A percentile compares a stretch with the other conserved stretches of the same genome.
Conservation (phyloP, 2,113 vertebrate species). For the Egretta garzetta region DNA sequence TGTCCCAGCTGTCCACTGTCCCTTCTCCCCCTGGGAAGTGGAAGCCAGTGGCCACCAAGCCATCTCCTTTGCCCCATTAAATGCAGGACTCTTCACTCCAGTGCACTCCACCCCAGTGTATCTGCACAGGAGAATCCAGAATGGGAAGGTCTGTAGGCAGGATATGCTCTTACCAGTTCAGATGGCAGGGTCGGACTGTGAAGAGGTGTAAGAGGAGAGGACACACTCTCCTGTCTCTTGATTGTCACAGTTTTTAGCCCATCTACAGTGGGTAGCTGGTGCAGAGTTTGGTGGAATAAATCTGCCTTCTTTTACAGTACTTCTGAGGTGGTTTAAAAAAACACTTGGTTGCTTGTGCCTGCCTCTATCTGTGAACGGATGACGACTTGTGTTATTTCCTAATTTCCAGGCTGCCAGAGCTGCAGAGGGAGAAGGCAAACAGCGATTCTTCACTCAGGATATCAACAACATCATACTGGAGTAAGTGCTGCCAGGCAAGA, state of each 20-base stretch:
- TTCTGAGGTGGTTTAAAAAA: not conserved
- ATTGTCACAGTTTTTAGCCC: not conserved
- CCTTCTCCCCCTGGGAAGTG: not conserved
- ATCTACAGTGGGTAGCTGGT: not conserved
- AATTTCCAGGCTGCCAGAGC: constrained; percentile 82
- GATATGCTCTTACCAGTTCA: not conserved
- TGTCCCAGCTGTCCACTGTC: not conserved
- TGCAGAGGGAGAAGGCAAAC: constrained; percentile 86
- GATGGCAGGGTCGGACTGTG: not conserved
- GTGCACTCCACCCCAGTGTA: too few species aligned
- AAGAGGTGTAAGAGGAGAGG: not conserved
- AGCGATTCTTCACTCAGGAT: constrained; percentile 90
- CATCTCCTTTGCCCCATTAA: not conserved
- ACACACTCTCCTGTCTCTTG: rapidly evolving
- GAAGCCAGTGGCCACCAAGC: not conserved
- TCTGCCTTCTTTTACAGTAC: not conserved
- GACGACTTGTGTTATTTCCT: constrained; percentile 26
- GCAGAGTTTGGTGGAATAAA: not conserved
- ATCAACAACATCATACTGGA: constrained; percentile 89
- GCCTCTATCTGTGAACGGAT: not conserved
- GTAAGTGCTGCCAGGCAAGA: constrained; percentile 74
- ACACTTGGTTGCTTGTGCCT: not conserved
- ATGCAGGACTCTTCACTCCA: not conserved
- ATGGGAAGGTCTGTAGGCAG: not conserved
- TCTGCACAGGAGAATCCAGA: not conserved